Evolutionary conservation across 2,797 vertebrate species (phyloP), one percentile per base, ranked within the genome.

Genomic region (Gadopsis bispinosus): DNA sequence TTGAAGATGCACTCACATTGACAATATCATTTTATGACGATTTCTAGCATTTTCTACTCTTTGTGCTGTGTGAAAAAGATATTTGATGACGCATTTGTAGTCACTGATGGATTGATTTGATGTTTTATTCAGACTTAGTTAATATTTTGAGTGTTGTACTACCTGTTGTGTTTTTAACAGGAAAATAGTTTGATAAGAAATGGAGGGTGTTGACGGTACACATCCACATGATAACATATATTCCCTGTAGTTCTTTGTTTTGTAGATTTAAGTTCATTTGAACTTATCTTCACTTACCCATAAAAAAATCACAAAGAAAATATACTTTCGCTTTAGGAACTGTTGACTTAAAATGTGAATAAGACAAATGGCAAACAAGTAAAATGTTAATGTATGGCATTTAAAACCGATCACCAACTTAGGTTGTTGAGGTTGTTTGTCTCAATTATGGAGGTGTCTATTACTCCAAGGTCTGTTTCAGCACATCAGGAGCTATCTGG

Each of bases 401-500:
- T 69, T n/a, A 64, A 64, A 70, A 12, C 53, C 67, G 1, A 68
- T 61, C 14, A 56, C 68, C 2, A 60, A 4, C 12, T 31, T 13
- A 6, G 10, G 43, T 50, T 68, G 41, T 48, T 71, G 39, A 66
- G 31, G 11, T 53, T 61, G 26, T 53, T 72, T 72, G 9, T 66
- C 54, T 67, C 31, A 12, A 48, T 62, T n/a, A 9, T 68, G 31
- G 31, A 31, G 45, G 43, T 53, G 63, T 73, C 55, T 47, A 10
- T 64, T 41, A 20, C 20, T 60, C 8, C 12, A n/a, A 59, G 50
- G 47, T 59, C 26, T 83, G 74, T 75, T 68, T 50, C 54, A 64
- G 64, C 79, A 81, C 55, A 62, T 77, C 59, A 35, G 58, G 20
- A 61, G 48, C 48, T 54, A 14, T 72, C 7, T 22, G 41, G 33